Conservation (phyloP, 1,140 invertebrate species). For the Leptinotarsa defecta region DNA sequence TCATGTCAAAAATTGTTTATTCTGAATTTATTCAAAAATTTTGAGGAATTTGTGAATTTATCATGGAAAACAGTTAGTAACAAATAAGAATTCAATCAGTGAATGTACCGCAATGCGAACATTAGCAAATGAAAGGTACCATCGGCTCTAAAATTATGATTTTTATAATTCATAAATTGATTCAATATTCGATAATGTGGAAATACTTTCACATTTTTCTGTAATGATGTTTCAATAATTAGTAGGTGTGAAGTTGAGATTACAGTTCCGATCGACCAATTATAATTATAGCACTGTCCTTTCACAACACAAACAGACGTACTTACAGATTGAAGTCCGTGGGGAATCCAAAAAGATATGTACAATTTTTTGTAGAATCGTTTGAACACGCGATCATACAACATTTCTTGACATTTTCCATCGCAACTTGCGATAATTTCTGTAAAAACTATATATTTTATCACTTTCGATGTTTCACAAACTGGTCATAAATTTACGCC, state of each 20-base stretch:
- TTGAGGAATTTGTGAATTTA: no score
- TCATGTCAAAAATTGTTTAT: no score
- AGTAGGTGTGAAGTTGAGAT: no score
- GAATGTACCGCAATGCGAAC: no score
- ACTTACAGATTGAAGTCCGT: conserved; percentile 18
- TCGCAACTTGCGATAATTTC: not conserved
- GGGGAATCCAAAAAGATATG: conserved; percentile 4
- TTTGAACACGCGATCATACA: conserved; percentile 17
- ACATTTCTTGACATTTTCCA: conserved; percentile 4
- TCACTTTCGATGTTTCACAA: conserved; percentile 3
- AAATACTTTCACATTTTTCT: no score
- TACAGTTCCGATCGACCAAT: not conserved
- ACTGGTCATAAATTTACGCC: not conserved
- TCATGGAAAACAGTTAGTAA: no score
- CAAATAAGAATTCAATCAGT: no score
- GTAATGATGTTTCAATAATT: no score
- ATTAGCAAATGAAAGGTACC: not conserved
- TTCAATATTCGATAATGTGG: no score
- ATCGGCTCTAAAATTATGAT: not conserved
- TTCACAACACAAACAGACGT: conserved; percentile 9
- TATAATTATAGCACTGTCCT: not conserved
- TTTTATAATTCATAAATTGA: no score
- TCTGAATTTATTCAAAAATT: no score
- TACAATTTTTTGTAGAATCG: not conserved
- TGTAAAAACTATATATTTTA: not conserved